Conservation (phyloP, 2,113 vertebrate genomes). For the Aspidoscelis tigris region DNA sequence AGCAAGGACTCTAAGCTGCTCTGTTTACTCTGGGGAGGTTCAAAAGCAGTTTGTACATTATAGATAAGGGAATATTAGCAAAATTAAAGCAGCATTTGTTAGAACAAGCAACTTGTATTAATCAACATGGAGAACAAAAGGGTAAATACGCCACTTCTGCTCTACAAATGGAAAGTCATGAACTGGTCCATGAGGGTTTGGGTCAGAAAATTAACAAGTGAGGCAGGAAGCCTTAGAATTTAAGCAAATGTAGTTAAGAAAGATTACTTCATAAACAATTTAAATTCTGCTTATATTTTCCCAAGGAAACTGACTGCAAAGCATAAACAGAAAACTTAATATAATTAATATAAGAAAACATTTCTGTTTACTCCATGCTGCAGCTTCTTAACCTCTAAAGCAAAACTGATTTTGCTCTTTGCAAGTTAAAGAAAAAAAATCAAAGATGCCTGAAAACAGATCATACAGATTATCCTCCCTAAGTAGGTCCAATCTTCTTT, state of each 20-base stretch:
- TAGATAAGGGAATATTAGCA: neutral
- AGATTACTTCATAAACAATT: neutral
- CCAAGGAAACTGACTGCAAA: no score
- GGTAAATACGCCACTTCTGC: neutral
- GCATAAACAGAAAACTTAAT: no score
- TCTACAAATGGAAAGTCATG: neutral
- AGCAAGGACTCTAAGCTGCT: neutral
- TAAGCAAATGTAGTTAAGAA: neutral
- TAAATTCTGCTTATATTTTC: neutral
- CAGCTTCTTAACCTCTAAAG: neutral
- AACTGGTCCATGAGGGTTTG: neutral
- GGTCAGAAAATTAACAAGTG: neutral
- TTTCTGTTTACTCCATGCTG: neutral
- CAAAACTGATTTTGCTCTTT: neutral
- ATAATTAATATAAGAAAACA: neutral
- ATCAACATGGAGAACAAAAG: neutral
- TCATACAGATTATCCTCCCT: no score
- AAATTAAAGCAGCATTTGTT: neutral
- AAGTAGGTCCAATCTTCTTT: no score
- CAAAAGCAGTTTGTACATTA: neutral
- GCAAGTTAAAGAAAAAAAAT: no score
- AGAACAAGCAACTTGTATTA: neutral
- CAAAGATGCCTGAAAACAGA: no score
- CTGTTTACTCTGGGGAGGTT: neutral
- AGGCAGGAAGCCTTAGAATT: neutral